phyloP scores from a whole-genome alignment of 2,888 invertebrate genomes.

The Trissolcus japonicus region DNA sequence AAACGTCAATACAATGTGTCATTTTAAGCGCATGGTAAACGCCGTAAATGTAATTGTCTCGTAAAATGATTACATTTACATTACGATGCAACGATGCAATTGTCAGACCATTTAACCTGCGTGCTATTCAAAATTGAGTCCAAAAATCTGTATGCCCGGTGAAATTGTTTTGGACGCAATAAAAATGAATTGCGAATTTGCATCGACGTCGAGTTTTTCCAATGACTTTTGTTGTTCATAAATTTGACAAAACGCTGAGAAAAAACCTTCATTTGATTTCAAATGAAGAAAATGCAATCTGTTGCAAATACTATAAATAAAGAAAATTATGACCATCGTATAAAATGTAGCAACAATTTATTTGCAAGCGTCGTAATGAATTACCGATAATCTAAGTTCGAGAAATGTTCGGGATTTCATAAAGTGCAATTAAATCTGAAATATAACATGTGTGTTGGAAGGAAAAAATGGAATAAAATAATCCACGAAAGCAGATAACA shows the following conservation, averaged over 20 bases:
- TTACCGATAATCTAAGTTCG: neutral
- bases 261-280: too few relatives aligned
- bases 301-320: too few relatives aligned
- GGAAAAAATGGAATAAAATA: constrained; percentile 13
- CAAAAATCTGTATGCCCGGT: too few relatives aligned
- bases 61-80: constrained; percentile 40
- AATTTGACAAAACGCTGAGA: too few relatives aligned
- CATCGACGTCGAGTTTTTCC: too few relatives aligned
- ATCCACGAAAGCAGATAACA: constrained; percentile 13
- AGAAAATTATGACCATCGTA: too few relatives aligned
- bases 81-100: constrained; percentile 29
- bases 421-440: constrained; percentile 14
- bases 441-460: neutral
- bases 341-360: constrained; percentile 1
- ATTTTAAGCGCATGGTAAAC: constrained; percentile 25
- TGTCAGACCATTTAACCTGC: constrained; percentile 21
- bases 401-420: constrained; percentile 2
- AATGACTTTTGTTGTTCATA: too few relatives aligned
- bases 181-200: too few relatives aligned
- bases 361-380: neutral
- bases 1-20: constrained; percentile 24
- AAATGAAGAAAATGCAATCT: too few relatives aligned
- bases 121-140: constrained; percentile 2
- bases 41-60: constrained; percentile 28
- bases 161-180: too few relatives aligned